A percentile compares a stretch with the other conserved stretches of the same genome.
phyloP scores from a whole-genome alignment of 2,113 vertebrate species.

The Festucalex cinctus region DNA sequence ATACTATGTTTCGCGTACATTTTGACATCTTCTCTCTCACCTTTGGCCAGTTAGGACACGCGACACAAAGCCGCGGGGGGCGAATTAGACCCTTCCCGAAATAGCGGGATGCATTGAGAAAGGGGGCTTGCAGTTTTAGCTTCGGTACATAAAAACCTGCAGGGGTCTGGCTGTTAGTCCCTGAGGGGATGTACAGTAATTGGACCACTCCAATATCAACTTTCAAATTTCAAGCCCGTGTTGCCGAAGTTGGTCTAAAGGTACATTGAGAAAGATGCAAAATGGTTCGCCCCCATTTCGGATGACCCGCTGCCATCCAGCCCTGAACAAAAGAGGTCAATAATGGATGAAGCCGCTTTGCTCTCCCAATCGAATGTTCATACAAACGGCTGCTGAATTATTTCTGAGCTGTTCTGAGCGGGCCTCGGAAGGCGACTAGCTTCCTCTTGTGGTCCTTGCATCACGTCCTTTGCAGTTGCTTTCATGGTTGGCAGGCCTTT shows the following conservation, averaged over 20 bases:
- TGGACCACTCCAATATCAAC: background rate
- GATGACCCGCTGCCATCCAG: slow-evolving; percentile 28
- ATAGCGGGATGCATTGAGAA: slow-evolving; percentile 59
- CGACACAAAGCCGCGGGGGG: slow-evolving; percentile 17
- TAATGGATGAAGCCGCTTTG: slow-evolving; percentile 62
- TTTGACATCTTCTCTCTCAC: slow-evolving; percentile 15
- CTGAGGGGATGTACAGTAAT: slow-evolving; percentile 40
- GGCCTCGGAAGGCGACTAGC: background rate
- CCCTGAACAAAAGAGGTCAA: slow-evolving; percentile 55
- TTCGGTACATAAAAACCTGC: slow-evolving; percentile 52
- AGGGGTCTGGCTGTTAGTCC: slow-evolving; percentile 23
- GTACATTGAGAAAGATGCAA: slow-evolving; percentile 2
- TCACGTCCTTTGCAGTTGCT: background rate
- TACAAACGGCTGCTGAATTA: slow-evolving; percentile 53
- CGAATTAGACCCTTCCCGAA: slow-evolving; percentile 47
- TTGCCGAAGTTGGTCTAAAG: background rate
- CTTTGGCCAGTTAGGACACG: slow-evolving; percentile 23
- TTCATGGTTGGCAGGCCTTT: background rate
- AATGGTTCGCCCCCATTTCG: slow-evolving; percentile 22
- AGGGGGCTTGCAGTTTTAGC: slow-evolving; percentile 46
- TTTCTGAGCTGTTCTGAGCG: slow-evolving; percentile 20
- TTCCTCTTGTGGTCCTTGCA: background rate
- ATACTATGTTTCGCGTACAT: slow-evolving; percentile 35
- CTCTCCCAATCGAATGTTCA: slow-evolving; percentile 38
- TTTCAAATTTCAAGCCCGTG: slow-evolving; percentile 4